Evolutionary conservation across 2,113 vertebrate species (phyloP).

Genomic region (Phaethon lepturus): DNA sequence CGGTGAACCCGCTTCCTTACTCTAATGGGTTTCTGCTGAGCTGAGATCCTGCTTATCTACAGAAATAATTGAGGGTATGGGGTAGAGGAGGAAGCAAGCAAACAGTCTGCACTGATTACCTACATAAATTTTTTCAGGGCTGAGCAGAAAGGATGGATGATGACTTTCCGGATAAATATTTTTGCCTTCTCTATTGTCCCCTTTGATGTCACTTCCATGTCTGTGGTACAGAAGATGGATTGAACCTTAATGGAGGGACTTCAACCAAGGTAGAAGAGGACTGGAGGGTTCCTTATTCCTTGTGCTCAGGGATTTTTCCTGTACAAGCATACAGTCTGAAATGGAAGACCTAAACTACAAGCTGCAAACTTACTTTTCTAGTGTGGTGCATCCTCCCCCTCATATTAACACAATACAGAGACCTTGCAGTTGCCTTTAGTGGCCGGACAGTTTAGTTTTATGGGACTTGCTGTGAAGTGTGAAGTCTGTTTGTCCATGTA

Average conservation of each 20-base stretch:
- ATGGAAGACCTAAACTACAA: not conserved
- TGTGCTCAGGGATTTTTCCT: not conserved
- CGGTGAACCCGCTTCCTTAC: not conserved
- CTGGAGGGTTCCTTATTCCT: not conserved
- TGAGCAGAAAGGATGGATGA: not conserved
- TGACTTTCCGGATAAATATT: not conserved
- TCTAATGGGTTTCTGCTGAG: not conserved
- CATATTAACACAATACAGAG: not conserved
- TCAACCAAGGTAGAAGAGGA: not conserved
- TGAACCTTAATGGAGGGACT: not conserved
- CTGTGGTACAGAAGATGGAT: not conserved
- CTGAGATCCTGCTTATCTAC: not conserved
- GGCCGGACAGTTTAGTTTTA: not conserved
- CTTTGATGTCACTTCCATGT: not conserved
- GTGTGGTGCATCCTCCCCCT: not conserved
- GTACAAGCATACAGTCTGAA: not conserved
- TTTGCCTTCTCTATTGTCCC: not conserved
- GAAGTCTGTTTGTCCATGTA: not conserved
- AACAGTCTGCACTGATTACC: not conserved
- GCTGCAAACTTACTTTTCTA: not conserved
- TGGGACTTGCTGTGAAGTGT: not conserved
- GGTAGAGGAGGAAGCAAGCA: not conserved
- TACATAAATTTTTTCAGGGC: not conserved
- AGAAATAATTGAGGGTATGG: not conserved
- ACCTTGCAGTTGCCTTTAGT: not conserved